Evolutionary conservation across 2,113 vertebrate genomes (phyloP).

Genomic region (Machaerirhynchus nigripectus): DNA sequence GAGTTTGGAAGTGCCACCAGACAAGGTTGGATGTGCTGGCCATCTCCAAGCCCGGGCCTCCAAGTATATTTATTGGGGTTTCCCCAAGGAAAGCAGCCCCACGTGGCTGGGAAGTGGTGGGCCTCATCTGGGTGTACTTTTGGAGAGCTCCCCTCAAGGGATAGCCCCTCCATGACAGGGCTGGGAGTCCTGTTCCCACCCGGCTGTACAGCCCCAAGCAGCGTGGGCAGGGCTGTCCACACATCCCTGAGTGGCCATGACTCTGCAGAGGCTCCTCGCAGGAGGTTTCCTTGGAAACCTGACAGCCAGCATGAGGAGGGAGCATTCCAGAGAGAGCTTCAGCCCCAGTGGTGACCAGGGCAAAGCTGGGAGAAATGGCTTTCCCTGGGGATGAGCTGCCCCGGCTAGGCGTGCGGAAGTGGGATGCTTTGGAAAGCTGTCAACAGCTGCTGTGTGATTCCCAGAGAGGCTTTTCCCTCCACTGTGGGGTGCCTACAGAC

Average conservation of each 20-base stretch:
- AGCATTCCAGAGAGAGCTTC: not conserved
- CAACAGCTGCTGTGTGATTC: not conserved
- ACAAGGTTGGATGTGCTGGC: not conserved
- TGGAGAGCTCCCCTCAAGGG: not conserved
- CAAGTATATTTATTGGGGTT: not conserved
- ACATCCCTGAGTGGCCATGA: not conserved
- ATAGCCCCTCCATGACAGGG: accelerated
- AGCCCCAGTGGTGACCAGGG: not conserved
- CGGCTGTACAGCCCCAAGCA: accelerated
- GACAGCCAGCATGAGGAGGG: not conserved
- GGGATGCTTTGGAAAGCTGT: not conserved
- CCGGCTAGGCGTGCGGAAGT: accelerated
- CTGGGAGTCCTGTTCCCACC: not conserved
- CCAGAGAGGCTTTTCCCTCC: not conserved
- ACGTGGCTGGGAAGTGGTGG: accelerated
- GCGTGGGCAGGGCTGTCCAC: accelerated
- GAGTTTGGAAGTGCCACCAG: not conserved
- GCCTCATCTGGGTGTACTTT: not conserved
- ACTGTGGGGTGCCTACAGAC: not conserved
- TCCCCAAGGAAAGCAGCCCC: not conserved
- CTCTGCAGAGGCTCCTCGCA: not conserved
- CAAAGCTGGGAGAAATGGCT: not conserved
- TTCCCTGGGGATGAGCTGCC: not conserved
- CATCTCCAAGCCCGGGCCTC: not conserved
- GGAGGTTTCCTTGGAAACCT: slow-evolving; percentile 44